Evolutionary conservation across 2,797 vertebrate species (phyloP).

Genomic region (Sebastes matsubarae): DNA sequence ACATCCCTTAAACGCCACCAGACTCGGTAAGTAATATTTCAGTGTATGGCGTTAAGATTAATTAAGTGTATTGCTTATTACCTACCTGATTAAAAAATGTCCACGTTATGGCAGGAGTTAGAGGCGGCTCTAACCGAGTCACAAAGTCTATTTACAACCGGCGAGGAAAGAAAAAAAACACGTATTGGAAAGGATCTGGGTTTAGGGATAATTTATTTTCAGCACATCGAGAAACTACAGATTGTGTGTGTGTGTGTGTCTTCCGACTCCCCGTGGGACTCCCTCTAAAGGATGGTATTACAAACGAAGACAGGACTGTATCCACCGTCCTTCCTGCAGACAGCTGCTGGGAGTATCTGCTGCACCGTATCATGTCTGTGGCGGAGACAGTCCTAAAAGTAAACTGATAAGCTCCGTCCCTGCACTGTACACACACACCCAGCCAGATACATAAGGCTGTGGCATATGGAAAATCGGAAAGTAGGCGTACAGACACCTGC

Average conservation of each 20-base stretch:
- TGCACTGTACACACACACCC: slow-evolving; percentile 28
- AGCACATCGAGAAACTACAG: slow-evolving; percentile 27
- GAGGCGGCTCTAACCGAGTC: slow-evolving; percentile 57
- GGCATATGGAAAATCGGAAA: slow-evolving; percentile 50
- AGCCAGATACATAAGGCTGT: slow-evolving; percentile 43
- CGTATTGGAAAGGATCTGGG: slow-evolving; percentile 25
- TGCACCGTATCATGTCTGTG: slow-evolving; percentile 45
- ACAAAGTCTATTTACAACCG: slow-evolving; percentile 65
- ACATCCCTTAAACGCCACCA: slow-evolving; percentile 60
- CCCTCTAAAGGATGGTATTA: slow-evolving; percentile 58
- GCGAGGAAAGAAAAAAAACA: slow-evolving; percentile 34
- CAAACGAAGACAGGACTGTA: slow-evolving; percentile 53
- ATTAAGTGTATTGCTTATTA: slow-evolving; percentile 71
- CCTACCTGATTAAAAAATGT: slow-evolving; percentile 72
- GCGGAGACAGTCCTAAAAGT: slow-evolving; percentile 44
- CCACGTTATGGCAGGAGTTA: slow-evolving; percentile 63
- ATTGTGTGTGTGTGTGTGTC: slow-evolving; percentile 32
- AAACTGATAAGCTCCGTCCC: slow-evolving; percentile 52
- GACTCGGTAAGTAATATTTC: slow-evolving; percentile 41
- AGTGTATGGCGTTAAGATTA: slow-evolving; percentile 49
- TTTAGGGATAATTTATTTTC: slow-evolving; percentile 50
- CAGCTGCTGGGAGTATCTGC: slow-evolving; percentile 59
- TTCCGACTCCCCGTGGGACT: slow-evolving; percentile 35
- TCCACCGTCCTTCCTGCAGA: slow-evolving; percentile 63
- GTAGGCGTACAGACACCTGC: slow-evolving; percentile 37